Evolutionary conservation across 2,888 invertebrate genomes (phyloP), one percentile per base, ranked within the genome.

Genomic region (Hirtodrosophila cameraria): DNA sequence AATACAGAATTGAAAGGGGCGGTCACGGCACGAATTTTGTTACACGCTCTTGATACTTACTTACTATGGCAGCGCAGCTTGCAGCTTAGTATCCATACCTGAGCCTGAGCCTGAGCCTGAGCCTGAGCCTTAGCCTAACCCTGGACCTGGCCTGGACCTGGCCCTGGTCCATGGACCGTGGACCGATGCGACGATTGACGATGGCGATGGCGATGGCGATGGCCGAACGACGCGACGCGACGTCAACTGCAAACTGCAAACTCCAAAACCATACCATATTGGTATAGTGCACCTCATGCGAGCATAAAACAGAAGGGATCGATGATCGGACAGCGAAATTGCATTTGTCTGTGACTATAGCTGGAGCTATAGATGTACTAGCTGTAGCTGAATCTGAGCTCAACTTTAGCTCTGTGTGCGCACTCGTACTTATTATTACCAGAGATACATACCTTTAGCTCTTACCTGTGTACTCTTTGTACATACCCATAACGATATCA

Each of bases 1-100:
- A 86, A 82, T 82, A 86, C 80, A 84, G 83, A 79, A 87, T 86
- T 87, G 80, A 81, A 87, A 87, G 86, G 87, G 87, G 87, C 88
- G 88, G 85, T 83, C 75, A 78, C 76, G 73, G 85, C 87, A 88
- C 88, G 88, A 88, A 84, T 87, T 87, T 58, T 50, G 67, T 75
- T 81, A 80, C 80, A 82, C 81, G 78, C 77, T 80, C 74, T 73
- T 57, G 71, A 75, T 81, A 61, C 23, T 23, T 23, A 23, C 23
- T 23, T 23, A 23, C 73, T 67, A 70, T 75, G 64, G 75, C 67
- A 63, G 18, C n/a, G n/a, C n/a, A n/a, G n/a, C n/a, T n/a, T n/a
- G 55, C 57, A 70, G 67, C 54, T 55, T 67, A 61, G 42, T 28
- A 33, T 30, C 33, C 31, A 33, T 23, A 16, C n/a, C 25, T 27